These are phyloP conservation scores for Capromys pilorides DNA, from an alignment of 2,797 vertebrate species.

Conservation along the genomic window DNA sequence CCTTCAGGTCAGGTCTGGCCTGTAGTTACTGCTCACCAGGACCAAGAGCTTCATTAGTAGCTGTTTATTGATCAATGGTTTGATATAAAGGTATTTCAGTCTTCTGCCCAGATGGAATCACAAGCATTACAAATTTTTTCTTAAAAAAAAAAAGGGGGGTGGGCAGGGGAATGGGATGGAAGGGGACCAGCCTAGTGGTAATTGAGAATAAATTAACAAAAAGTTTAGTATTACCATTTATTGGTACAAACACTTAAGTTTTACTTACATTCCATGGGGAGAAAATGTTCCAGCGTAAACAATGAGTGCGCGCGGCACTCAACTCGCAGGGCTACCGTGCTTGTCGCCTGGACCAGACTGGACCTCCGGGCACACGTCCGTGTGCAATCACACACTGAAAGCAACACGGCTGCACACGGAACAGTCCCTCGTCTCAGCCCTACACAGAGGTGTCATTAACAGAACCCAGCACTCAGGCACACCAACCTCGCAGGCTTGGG, in stretches of 20 bases:
- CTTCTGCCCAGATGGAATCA: conserved; percentile 83
- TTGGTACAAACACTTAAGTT: conserved; percentile 90
- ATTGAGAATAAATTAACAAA: conserved; percentile 86
- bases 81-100: conserved; percentile 85
- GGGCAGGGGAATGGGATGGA: conserved; percentile 14
- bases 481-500: conserved; percentile 87
- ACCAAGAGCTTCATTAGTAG: conserved; percentile 82
- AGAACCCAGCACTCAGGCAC: conserved; percentile 94
- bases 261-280: conserved; percentile 94
- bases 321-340: conserved; percentile 86
- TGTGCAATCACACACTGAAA: conserved; percentile 89
- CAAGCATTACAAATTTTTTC: conserved; percentile 84
- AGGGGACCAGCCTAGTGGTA: conserved; percentile 77
- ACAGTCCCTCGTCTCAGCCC: conserved; percentile 90
- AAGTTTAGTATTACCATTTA: conserved; percentile 88
- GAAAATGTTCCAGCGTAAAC: conserved; percentile 90
- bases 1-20: not conserved
- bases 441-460: conserved; percentile 92
- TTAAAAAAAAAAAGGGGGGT: conserved; percentile 59
- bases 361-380: conserved; percentile 83
- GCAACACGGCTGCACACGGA: conserved; percentile 89
- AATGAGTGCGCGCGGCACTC: conserved; percentile 87
- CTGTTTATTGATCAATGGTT: conserved; percentile 85
- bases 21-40: conserved; percentile 79
- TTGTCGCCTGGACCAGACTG: conserved; percentile 85